Conservation (phyloP, 2,888 invertebrate genomes). For the Epinotia brunnichana region DNA sequence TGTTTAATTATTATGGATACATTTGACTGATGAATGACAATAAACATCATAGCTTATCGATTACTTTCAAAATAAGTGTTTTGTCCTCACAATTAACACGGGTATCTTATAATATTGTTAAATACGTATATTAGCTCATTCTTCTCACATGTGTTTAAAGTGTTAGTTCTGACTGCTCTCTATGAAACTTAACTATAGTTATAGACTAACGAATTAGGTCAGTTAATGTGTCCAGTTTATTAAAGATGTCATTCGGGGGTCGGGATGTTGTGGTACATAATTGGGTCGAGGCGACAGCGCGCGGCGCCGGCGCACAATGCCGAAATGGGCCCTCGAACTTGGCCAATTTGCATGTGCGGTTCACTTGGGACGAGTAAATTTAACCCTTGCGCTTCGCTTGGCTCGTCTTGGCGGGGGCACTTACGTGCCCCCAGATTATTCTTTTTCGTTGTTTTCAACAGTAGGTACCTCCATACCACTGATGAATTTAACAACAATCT, state of each 20-base stretch:
- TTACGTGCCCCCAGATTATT: too few relatives aligned
- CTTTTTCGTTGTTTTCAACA: background rate
- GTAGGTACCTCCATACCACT: background rate
- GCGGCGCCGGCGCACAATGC: background rate
- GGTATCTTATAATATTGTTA: too few relatives aligned
- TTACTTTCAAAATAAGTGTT: too few relatives aligned
- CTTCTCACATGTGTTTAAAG: background rate
- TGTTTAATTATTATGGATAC: too few relatives aligned
- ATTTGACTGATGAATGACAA: too few relatives aligned
- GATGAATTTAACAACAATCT: too few relatives aligned
- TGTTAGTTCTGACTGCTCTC: background rate
- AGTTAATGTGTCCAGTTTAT: background rate
- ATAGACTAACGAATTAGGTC: constrained; percentile 9
- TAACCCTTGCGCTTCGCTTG: too few relatives aligned
- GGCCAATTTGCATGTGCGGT: constrained; percentile 20
- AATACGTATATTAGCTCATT: too few relatives aligned
- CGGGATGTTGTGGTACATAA: constrained; percentile 5
- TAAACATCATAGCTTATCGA: too few relatives aligned
- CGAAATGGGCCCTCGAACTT: constrained; percentile 32
- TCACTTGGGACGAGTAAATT: background rate
- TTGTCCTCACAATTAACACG: too few relatives aligned
- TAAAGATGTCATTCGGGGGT: constrained; percentile 6
- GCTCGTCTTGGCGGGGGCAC: too few relatives aligned
- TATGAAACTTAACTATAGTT: background rate
- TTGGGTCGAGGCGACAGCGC: constrained; percentile 13